Base-by-base conservation (phyloP, 2,888 invertebrate genomes). In the Germaria angustata region DNA sequence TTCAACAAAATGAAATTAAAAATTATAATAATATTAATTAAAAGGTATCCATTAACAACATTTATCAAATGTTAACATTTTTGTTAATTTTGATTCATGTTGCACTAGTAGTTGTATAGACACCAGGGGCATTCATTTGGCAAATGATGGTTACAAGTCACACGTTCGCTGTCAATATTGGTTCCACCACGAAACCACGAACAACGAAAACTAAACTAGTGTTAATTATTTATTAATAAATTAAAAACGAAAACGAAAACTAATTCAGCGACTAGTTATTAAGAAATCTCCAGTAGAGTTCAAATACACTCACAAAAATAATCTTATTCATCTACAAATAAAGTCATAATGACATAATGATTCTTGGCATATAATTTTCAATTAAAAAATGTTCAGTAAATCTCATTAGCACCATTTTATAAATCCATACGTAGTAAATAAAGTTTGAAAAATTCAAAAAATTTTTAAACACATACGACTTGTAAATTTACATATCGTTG, bases 151-250 rank as follows among this genome's bases (percentile, higher is more conserved):
- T 41, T 39, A 57, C 28, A 28, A 13, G 78, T 41, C 78, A 75
- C 82, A 82, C 78, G 69, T 82, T 79, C 17, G 57, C 73, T 82
- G 82, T 81, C 81, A 81, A 72, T 46, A 61, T 72, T 39, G 13
- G 8, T 61, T 51, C 24, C 51, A 61, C 15, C 46, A 46, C 11
- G 20, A 46, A 46, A 3, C 4, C n/a, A 13, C 39, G n/a, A 22
- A 1, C 11, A 46, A 20, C 20, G 11, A 46, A 20, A 20, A 46
- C 1, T 17, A 46, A 46, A 46, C 15, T 41, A 20, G 46, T 22
- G 46, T 46, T 46, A 46, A 46, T 22, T 46, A 46, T 20, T 46
- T 46, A 46, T 46, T 46, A n/a, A n/a, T n/a, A 2, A 46, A 28
- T 6, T 5, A 2, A 46, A 20, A 20, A 46, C 20, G 2, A 46